These are phyloP conservation scores for Notolepis coatsorum DNA, from an alignment of 2,797 vertebrate species.

Conservation along the genomic window DNA sequence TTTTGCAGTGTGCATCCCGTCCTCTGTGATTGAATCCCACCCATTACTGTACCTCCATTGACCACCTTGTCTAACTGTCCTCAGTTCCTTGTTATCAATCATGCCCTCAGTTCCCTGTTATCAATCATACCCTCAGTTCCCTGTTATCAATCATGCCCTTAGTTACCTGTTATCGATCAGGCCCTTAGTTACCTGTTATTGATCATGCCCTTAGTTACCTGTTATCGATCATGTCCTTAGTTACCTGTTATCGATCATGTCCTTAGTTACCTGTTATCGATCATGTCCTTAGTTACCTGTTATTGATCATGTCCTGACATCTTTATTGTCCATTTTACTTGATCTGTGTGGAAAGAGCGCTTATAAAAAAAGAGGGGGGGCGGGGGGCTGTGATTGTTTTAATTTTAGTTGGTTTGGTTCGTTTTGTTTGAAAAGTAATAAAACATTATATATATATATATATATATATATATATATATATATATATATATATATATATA, in stretches of 20 bases:
- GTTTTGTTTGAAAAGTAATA: conserved; percentile 76
- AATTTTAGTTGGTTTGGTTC: conserved; percentile 75
- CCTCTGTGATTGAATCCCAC: conserved; percentile 43
- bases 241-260: conserved; percentile 22
- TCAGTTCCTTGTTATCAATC: conserved; percentile 11
- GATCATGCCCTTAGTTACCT: conserved; percentile 29
- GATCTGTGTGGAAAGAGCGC: conserved; percentile 66
- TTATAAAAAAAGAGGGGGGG: too few relatives aligned
- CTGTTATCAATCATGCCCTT: conserved; percentile 26
- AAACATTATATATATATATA: too few relatives aligned
- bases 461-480: background rate
- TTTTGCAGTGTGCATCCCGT: too few relatives aligned
- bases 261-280: too few relatives aligned
- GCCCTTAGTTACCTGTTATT: conserved; percentile 10
- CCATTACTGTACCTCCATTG: conserved; percentile 59
- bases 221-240: too few relatives aligned
- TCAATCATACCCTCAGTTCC: conserved; percentile 14
- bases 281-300: background rate
- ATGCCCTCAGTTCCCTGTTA: conserved; percentile 25
- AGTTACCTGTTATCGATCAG: too few relatives aligned
- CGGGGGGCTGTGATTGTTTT: conserved; percentile 58
- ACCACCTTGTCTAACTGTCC: conserved; percentile 15
- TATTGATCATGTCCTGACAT: conserved; percentile 61
- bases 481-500: too few relatives aligned
- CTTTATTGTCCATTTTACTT: conserved; percentile 66